Base-by-base conservation (phyloP, 1,140 invertebrate genomes). In the Pseudomyrmex cubaensis region DNA sequence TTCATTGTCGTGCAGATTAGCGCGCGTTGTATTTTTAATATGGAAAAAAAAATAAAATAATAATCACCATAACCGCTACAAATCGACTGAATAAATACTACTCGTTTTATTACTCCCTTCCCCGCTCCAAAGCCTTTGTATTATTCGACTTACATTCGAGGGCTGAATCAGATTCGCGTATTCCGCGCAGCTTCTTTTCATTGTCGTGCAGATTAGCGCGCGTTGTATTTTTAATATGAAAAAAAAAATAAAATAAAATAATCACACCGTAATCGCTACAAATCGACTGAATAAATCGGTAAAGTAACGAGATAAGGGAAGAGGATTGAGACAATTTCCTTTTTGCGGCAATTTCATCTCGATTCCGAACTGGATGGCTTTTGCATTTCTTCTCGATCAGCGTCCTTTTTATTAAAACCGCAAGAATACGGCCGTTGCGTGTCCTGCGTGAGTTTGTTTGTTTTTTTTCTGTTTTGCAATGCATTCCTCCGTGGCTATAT, bases 401-500 rank as follows among this genome's bases (percentile, higher is more conserved):
- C 35, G 25, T 54, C 2, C 13, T 35, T 50, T 50, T 70, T 52
- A 59, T 57, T 78, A 69, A 78, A 61, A 25, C 10, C 8, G 54
- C 12, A 22, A 59, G 44, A 35, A 17, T 72, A 50, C 12, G 5
- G 22, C 70, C 66, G 20, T 59, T 52, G 15, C 15, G 44, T 12
- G 1, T 0, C 9, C 54, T 12, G 64, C 22, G 44, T 20, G 35
- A 20, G 35, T 35, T 35, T 7, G 1, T 7, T 35, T 35, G 7
- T 35, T 35, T 35, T 35, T 35, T 35, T 35, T 61, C 22, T 35
- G 22, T 56, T 70, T 70, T 48, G n/a, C 59, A 72, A 80, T 59
- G 25, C 46, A 80, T 72, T 59, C 76, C n/a, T 5, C 20, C 15
- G 54, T 22, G 13, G 44, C 54, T 5, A 72, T 80, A 72, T 80